A percentile compares a stretch with the other conserved stretches of the same genome.
Conservation (phyloP, 2,113 vertebrate species). For the Zeus faber region DNA sequence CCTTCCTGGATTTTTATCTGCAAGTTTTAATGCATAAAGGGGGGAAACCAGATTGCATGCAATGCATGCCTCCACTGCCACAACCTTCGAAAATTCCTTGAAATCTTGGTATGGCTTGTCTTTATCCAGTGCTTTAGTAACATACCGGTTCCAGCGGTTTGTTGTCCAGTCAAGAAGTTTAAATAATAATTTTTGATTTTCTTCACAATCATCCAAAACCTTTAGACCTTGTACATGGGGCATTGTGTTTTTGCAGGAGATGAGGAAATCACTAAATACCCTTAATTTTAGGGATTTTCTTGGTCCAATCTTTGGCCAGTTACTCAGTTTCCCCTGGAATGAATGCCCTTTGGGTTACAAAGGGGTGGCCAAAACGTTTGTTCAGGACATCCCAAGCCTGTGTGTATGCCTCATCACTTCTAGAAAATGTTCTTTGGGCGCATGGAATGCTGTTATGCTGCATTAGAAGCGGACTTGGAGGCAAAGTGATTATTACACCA, state of each 20-base stretch:
- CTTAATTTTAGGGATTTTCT: conserved; percentile 5
- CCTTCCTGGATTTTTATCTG: background rate
- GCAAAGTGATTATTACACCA: background rate
- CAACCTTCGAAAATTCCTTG: conserved; percentile 14
- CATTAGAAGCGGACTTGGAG: conserved; percentile 6
- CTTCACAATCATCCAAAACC: conserved; percentile 13
- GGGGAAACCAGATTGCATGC: conserved; percentile 26
- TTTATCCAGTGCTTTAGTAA: conserved; percentile 9
- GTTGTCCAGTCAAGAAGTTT: conserved; percentile 21
- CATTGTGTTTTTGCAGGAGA: conserved; percentile 18
- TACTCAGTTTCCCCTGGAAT: background rate
- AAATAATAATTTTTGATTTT: too few species aligned
- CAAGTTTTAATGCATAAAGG: conserved; percentile 11
- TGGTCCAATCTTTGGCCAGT: conserved; percentile 5
- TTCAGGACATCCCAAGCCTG: conserved; percentile 1
- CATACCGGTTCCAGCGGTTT: conserved; percentile 4
- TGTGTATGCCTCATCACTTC: conserved; percentile 5
- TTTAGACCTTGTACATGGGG: conserved; percentile 4
- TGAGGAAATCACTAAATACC: conserved; percentile 17
- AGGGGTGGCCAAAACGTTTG: background rate
- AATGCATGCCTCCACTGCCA: conserved; percentile 21
- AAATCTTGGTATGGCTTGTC: conserved; percentile 20
- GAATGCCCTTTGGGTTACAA: background rate
- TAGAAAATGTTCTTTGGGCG: conserved; percentile 3
- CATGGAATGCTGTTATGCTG: conserved; percentile 5